A percentile compares a stretch with the other conserved stretches of the same genome.
These are phyloP conservation scores for Eulemur albifrons DNA, from an alignment of 2,797 vertebrate species.

Conservation along the genomic window DNA sequence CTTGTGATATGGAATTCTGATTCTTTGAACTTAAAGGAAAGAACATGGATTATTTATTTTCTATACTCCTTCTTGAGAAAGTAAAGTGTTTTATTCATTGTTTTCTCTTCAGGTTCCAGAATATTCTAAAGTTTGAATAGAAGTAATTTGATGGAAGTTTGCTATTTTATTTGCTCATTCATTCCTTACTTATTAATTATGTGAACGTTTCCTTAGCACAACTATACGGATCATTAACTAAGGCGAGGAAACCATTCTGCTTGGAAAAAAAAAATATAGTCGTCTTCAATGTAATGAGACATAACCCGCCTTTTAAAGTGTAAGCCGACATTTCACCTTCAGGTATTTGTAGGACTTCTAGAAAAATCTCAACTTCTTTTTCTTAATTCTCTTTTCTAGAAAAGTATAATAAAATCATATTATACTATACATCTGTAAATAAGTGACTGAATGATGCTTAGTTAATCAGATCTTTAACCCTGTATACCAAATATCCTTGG, in stretches of 20 bases:
- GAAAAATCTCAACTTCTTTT: background rate
- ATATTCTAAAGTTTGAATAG: background rate
- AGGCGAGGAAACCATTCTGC: background rate
- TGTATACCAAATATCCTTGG: background rate
- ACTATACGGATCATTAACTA: background rate
- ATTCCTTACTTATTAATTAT: background rate
- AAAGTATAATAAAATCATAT: background rate
- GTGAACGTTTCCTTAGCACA: background rate
- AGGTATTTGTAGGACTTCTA: background rate
- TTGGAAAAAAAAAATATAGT: background rate
- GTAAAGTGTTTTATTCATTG: background rate
- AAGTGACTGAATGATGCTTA: background rate
- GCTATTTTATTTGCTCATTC: background rate
- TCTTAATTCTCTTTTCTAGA: background rate
- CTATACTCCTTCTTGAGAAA: background rate
- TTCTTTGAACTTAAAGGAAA: slow-evolving; percentile 1
- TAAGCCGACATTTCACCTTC: background rate
- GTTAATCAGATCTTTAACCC: background rate
- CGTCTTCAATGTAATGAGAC: background rate
- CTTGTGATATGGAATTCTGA: background rate
- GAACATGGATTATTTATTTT: background rate
- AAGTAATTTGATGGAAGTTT: background rate
- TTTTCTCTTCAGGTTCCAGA: background rate
- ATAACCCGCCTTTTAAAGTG: background rate
- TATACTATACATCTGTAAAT: background rate